Evolutionary conservation across 1,140 invertebrate species (phyloP), one percentile per base, ranked within the genome.

Genomic region (Cydia splendana): DNA sequence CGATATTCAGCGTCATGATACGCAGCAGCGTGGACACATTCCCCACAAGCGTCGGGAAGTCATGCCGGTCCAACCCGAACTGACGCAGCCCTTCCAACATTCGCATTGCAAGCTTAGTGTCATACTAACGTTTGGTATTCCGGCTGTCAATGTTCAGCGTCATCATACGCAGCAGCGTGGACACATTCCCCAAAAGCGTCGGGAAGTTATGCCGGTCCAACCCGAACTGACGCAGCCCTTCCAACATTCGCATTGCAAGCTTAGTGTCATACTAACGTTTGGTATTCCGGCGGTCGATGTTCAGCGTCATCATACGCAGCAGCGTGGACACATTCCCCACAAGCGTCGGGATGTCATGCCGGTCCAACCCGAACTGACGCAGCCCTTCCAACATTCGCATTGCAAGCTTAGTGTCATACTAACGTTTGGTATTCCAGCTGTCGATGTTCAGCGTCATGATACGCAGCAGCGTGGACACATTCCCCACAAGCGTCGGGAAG

Each of bases 361-460:
- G 51, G 2, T 53, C 51, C 51, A 15, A n/a, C 13, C 51, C 51
- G 51, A 53, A 53, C 51, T 53, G 5, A 10, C 51, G 51, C 13
- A 53, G n/a, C 15, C n/a, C 51, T 18, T 53, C 51, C 2, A 18
- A n/a, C 51, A 53, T 53, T 53, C 5, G 13, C 15, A 6, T 48
- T 48, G 45, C 45, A 34, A 34, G 34, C 4, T 34, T 34, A 30
- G 30, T 30, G 30, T 30, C 30, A 30, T 30, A 34, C 51, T 18
- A n/a, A 53, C 51, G 51, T n/a, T 53, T 53, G 51, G 51, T 53
- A n/a, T 53, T 13, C 51, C 51, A n/a, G n/a, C 51, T 53, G 51
- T 53, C 51, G 3, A 53, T n/a, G 15, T 53, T 53, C 2, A 53
- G 51, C 5, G 51, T 53, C 45, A 48, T 2, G n/a, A 53, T 15